phyloP scores from a whole-genome alignment of 2,888 invertebrate genomes.

The Pammene fasciana region DNA sequence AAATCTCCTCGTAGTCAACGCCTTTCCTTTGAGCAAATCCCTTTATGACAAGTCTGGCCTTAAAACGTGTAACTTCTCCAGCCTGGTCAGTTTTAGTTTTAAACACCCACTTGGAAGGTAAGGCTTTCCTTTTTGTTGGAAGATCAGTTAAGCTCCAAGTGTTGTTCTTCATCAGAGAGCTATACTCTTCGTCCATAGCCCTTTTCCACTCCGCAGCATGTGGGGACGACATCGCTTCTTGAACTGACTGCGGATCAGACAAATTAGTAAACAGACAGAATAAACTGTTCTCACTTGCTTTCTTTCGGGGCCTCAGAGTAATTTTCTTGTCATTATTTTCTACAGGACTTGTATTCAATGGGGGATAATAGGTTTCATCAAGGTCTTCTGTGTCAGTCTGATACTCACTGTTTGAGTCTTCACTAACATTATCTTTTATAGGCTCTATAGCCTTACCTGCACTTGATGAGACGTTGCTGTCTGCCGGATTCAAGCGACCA shows the following conservation, averaged over 20 bases:
- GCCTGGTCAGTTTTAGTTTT: too few relatives aligned
- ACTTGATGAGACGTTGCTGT: neutral
- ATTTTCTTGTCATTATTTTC: constrained; percentile 1
- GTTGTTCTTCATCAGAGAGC: constrained; percentile 42
- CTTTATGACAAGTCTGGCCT: too few relatives aligned
- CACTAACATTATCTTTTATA: neutral
- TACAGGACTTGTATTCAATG: neutral
- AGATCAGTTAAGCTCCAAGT: constrained; percentile 44
- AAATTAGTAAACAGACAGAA: constrained; percentile 1
- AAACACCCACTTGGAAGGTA: too few relatives aligned
- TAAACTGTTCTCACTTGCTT: neutral
- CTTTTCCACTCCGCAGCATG: constrained; percentile 43
- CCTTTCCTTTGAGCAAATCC: too few relatives aligned
- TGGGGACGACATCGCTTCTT: constrained; percentile 20
- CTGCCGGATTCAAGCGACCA: neutral
- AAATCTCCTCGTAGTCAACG: too few relatives aligned
- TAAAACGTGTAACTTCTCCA: too few relatives aligned
- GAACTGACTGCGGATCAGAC: constrained; percentile 21
- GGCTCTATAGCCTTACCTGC: neutral
- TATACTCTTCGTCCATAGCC: constrained; percentile 49
- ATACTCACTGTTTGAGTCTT: constrained; percentile 7
- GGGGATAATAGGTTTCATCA: constrained; percentile 14
- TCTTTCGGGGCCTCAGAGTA: neutral
- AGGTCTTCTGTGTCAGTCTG: constrained; percentile 7
- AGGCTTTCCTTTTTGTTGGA: too few relatives aligned